Evolutionary conservation across 2,797 vertebrate genomes (phyloP).

Genomic region (Mormyrops boulengeri): DNA sequence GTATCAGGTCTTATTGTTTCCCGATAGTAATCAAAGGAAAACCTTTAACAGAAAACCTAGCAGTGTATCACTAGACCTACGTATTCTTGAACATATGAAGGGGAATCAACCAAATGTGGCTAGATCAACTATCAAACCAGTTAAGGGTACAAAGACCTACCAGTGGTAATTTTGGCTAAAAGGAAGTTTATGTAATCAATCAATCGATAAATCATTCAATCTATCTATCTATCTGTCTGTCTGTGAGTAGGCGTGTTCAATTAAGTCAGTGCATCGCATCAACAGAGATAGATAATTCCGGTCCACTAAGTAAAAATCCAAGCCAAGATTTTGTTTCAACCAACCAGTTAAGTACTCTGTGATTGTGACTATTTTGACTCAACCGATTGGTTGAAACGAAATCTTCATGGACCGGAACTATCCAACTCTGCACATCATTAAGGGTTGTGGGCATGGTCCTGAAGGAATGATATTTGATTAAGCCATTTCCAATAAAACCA

Average conservation of each 20-base stretch:
- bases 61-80: conserved; percentile 49
- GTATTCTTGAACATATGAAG: conserved; percentile 49
- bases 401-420: neutral
- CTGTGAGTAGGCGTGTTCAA: neutral
- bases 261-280: neutral
- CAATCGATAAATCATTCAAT: neutral
- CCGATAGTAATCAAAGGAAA: conserved; percentile 52
- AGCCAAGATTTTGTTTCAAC: neutral
- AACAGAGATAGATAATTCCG: neutral
- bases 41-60: conserved; percentile 54
- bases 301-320: neutral
- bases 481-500: neutral
- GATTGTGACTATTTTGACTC: neutral
- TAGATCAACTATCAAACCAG: conserved; percentile 37
- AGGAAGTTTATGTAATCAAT: neutral
- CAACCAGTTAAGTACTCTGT: neutral
- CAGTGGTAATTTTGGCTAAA: neutral
- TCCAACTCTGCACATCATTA: neutral
- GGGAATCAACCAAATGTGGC: conserved; percentile 33
- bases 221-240: neutral
- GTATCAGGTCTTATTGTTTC: conserved; percentile 49
- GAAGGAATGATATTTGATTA: neutral
- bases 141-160: neutral
- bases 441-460: neutral
- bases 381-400: neutral